Evolutionary conservation across 1,140 invertebrate species (phyloP).

Genomic region (Drosophila insularis): DNA sequence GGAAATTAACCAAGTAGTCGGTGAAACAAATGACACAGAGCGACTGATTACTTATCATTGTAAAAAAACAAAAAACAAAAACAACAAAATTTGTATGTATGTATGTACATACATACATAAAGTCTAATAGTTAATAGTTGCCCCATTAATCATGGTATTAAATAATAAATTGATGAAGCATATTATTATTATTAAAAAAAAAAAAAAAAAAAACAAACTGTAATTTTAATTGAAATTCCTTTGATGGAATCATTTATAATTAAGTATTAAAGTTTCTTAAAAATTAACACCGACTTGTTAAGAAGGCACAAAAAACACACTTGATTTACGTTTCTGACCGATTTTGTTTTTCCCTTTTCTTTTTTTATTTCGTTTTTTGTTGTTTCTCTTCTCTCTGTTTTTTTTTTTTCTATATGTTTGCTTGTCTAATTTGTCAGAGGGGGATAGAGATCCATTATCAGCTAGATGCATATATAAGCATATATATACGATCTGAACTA

Average conservation of each 20-base stretch:
- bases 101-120: not conserved
- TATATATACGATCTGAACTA: slow-evolving; percentile 61
- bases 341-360: not conserved
- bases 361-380: not conserved
- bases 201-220: not conserved
- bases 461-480: slow-evolving; percentile 7
- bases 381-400: not conserved
- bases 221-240: not conserved
- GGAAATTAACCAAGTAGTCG: not conserved
- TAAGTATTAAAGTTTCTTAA: not conserved
- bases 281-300: slow-evolving; percentile 10
- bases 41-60: slow-evolving; percentile 9
- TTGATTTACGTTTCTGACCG: not conserved
- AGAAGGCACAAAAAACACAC: not conserved
- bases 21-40: not conserved
- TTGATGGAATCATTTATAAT: slow-evolving; percentile 5
- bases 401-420: not conserved
- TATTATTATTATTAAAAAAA: not conserved
- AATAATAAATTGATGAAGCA: not conserved
- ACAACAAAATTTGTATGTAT: too few species aligned
- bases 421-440: slow-evolving; percentile 12
- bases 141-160: not conserved
- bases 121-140: not conserved
- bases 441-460: slow-evolving; percentile 12
- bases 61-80: not conserved